Conservation (phyloP, 30 jellyfish, hydroid and myxozoan genomes). For the Rhopilema esculentum region DNA sequence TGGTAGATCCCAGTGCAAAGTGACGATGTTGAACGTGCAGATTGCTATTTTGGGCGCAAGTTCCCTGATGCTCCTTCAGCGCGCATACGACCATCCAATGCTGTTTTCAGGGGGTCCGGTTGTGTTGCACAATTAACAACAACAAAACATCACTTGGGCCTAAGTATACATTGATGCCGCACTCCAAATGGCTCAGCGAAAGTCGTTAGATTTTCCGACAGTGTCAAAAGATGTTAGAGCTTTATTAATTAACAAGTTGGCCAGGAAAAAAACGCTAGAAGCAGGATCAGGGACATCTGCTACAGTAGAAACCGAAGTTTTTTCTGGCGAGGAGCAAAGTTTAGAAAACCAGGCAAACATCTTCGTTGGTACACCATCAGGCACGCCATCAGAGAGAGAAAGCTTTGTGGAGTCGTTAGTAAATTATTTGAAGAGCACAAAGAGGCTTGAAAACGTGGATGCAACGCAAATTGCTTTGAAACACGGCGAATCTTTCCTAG, state of each 20-base stretch:
- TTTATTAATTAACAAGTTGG: background rate
- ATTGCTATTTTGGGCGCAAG: slow-evolving; percentile 23
- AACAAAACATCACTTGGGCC: background rate
- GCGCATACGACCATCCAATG: background rate
- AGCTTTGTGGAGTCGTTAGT: slow-evolving; percentile 24
- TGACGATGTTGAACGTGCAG: background rate
- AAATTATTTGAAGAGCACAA: slow-evolving; percentile 13
- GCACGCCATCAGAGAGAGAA: slow-evolving; percentile 2
- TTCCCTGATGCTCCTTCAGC: slow-evolving; percentile 35
- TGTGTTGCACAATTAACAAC: slow-evolving; percentile 3
- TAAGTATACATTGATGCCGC: background rate
- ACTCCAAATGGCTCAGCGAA: slow-evolving; percentile 2
- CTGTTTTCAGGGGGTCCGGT: slow-evolving; percentile 34
- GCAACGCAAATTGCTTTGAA: slow-evolving; percentile 2
- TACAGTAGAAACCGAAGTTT: slow-evolving; percentile 23
- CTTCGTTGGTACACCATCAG: slow-evolving; percentile 6
- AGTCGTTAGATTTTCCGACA: slow-evolving; percentile 1
- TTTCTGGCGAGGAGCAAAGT: slow-evolving; percentile 33
- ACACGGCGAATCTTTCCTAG: slow-evolving; percentile 24
- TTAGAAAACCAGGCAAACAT: background rate
- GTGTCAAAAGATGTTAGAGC: slow-evolving; percentile 27
- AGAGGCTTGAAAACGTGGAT: slow-evolving; percentile 16
- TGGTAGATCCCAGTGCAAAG: slow-evolving; percentile 10
- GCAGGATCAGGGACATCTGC: slow-evolving; percentile 20
- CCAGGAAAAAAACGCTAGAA: background rate